Percentiles rank a stretch among this genome's conserved stretches.
Evolutionary conservation across 2,888 invertebrate species (phyloP).

Genomic region (Halocaridina rubra): DNA sequence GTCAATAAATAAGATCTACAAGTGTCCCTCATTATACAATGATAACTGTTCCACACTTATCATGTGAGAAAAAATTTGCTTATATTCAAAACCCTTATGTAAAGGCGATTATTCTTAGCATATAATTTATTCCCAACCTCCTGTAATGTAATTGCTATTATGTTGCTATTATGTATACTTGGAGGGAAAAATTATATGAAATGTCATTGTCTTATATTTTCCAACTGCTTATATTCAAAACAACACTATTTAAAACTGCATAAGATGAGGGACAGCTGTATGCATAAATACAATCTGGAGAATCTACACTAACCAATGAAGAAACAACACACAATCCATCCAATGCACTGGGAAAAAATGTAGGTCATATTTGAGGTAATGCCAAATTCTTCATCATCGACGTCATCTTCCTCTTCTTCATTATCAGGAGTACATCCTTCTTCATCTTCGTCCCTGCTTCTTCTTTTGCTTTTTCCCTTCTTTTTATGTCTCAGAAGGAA

Average conservation of each 20-base stretch:
- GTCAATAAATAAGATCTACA: no score
- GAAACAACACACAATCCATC: slow-evolving; percentile 51
- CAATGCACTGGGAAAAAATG: slow-evolving; percentile 49
- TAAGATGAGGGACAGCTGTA: not conserved
- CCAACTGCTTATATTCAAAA: not conserved
- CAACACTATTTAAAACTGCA: not conserved
- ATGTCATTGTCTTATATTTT: no score
- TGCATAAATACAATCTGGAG: not conserved
- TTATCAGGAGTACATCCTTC: not conserved
- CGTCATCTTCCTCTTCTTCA: slow-evolving; percentile 38
- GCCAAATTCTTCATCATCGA: slow-evolving; percentile 13
- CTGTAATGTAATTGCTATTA: no score
- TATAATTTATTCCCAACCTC: no score
- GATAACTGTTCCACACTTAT: no score
- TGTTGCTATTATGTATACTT: no score
- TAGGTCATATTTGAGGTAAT: slow-evolving; percentile 25
- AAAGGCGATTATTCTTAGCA: no score
- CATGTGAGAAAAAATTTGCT: no score
- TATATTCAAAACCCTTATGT: no score
- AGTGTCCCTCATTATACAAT: no score
- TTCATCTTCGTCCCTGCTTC: slow-evolving; percentile 7
- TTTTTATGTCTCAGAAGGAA: not conserved
- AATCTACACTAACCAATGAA: slow-evolving; percentile 33
- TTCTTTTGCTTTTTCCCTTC: not conserved
- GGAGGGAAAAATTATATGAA: no score